Base-by-base conservation (phyloP, 2,797 vertebrate species). In the Pantherophis vulpinus region DNA sequence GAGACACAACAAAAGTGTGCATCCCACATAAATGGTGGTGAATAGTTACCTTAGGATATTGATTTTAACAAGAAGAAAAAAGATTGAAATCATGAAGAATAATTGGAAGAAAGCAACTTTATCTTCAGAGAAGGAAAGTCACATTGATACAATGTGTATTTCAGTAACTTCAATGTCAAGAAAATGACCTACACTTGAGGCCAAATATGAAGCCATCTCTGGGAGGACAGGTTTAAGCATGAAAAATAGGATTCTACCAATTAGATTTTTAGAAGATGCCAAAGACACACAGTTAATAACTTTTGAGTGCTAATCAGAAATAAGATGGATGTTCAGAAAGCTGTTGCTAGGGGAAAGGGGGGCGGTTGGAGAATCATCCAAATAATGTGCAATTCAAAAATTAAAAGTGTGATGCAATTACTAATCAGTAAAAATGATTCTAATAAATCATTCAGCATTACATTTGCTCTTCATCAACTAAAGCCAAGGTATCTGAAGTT, bases 361-460 rank as follows among this genome's bases (percentile, higher is more conserved):
- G 51, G 70, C 0, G 14, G 66, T 74, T 74, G n/a, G 74, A 79
- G 56, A 91, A 89, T 86, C 95, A 94, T 89, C 92, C 92, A 5
- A 11, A 96, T 93, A 96, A 95, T 89, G 63, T 92, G 88, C 93
- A 96, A 51, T 94, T 88, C 42, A 96, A 90, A 96, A 94, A 94
- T 87, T 93, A 93, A 94, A 93, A 94, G 93, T 95, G 88, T 93
- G 79, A 95, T 94, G 95, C 87, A 97, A 95, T 96, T 96, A 95
- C 89, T 94, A 96, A 97, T 94, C 94, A n/a, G 2, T 90, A 94
- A 94, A 95, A 96, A 93, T 86, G 86, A 95, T 94, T 96, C 95
- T 93, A 97, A 95, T 96, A 97, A 96, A 97, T 97, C 97, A 96
- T 95, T 95, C 96, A 97, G 93, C 95, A 95, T 95, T 95, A 96